Evolutionary conservation across 2,888 invertebrate species (phyloP).

Genomic region (Plagodis dolabraria): DNA sequence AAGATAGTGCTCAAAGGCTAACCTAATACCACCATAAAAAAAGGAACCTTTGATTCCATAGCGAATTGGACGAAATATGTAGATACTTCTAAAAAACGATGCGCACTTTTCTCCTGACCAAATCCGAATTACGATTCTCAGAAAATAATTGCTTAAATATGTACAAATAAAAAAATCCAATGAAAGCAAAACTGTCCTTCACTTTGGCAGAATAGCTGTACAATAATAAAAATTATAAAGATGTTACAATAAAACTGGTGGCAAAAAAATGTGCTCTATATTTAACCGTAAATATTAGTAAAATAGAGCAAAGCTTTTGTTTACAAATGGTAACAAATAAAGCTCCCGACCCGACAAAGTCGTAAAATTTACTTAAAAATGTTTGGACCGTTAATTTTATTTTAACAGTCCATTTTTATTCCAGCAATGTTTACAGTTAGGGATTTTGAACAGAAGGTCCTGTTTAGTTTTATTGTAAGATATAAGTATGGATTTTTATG

Average conservation of each 20-base stretch:
- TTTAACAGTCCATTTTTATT: conserved; percentile 61
- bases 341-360: conserved; percentile 31
- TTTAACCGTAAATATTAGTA: conserved; percentile 60
- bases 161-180: conserved; percentile 25
- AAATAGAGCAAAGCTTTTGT: conserved; percentile 70
- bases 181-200: conserved; percentile 35
- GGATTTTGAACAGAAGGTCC: conserved; percentile 18
- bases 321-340: conserved; percentile 41
- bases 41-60: too few species aligned
- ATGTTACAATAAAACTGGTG: conserved; percentile 35
- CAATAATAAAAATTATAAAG: conserved; percentile 34
- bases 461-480: conserved; percentile 18
- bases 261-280: conserved; percentile 54
- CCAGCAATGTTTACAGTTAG: conserved; percentile 30
- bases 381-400: conserved; percentile 68
- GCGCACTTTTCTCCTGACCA: not conserved
- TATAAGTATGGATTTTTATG: too few species aligned
- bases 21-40: too few species aligned
- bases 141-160: conserved; percentile 28
- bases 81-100: too few species aligned
- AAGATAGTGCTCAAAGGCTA: too few species aligned
- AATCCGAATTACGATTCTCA: conserved; percentile 4
- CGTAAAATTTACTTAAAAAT: conserved; percentile 49
- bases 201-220: conserved; percentile 21
- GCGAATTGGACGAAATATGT: too few species aligned